Conservation (phyloP, 2,888 invertebrate species). For the Dynastes tityus region DNA sequence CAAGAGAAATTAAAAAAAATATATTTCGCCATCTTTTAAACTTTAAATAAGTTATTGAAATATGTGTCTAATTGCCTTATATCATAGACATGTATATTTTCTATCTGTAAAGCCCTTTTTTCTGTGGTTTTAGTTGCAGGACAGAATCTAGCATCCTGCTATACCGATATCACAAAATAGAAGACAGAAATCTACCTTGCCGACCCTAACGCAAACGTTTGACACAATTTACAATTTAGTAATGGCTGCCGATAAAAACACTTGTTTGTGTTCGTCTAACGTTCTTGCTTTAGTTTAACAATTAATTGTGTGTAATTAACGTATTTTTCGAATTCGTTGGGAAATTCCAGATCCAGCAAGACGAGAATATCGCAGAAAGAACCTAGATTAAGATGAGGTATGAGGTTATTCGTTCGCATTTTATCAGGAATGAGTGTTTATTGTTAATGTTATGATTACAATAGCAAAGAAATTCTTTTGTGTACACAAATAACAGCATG, state of each 20-base stretch:
- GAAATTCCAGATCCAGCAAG: neutral
- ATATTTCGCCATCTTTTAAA: no score
- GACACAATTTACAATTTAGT: constrained; percentile 38
- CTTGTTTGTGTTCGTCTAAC: constrained; percentile 48
- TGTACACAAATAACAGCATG: neutral
- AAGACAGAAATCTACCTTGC: constrained; percentile 1
- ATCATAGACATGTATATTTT: no score
- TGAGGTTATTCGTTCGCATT: constrained; percentile 1
- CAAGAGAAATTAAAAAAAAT: no score
- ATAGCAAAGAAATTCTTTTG: neutral
- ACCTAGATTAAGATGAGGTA: constrained; percentile 43
- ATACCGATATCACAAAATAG: neutral
- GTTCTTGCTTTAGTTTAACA: constrained; percentile 28
- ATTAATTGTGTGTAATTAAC: constrained; percentile 39
- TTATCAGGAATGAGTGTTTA: neutral
- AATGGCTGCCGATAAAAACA: constrained; percentile 48
- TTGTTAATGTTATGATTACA: neutral
- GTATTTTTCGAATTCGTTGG: constrained; percentile 31
- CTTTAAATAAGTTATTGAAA: no score
- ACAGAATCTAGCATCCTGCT: neutral
- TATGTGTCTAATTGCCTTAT: no score
- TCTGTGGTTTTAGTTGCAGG: neutral
- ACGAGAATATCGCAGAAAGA: neutral
- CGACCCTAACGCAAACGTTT: neutral
- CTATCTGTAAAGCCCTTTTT: no score